Percentiles rank a stretch among this genome's conserved stretches.
phyloP scores from a whole-genome alignment of 2,888 invertebrate genomes.

The Elysia crispata region DNA sequence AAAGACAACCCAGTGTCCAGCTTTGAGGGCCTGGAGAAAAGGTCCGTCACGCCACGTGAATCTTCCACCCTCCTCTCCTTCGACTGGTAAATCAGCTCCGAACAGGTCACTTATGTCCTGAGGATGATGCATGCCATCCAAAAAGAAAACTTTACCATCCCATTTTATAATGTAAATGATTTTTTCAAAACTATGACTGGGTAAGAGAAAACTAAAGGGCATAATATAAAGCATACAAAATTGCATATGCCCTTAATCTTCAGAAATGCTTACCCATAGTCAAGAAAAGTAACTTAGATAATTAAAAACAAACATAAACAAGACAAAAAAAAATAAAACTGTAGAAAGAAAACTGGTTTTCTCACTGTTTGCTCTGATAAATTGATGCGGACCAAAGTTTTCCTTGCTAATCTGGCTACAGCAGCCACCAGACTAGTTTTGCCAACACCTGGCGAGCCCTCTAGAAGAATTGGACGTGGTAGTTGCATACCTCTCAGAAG shows the following conservation, averaged over 20 bases:
- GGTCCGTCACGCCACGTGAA: constrained; percentile 99
- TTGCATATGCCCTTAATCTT: too few species aligned
- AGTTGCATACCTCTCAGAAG: constrained; percentile 92
- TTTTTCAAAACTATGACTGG: too few species aligned
- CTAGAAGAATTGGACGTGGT: constrained; percentile 90
- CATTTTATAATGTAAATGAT: too few species aligned
- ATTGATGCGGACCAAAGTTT: constrained; percentile 93
- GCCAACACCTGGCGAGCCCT: constrained; percentile 97
- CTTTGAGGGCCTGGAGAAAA: constrained; percentile 92
- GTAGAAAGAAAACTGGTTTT: constrained; percentile 3
- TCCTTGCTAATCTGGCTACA: constrained; percentile 89
- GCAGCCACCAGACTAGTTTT: constrained; percentile 97
- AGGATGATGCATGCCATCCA: too few species aligned
- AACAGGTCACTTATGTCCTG: constrained; percentile 97
- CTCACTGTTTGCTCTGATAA: constrained; percentile 97
- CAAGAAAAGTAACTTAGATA: too few species aligned
- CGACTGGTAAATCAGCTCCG: constrained; percentile 96
- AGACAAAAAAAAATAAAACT: background rate
- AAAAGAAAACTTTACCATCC: too few species aligned
- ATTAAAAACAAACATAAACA: background rate
- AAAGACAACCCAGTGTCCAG: constrained; percentile 95
- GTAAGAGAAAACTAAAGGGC: too few species aligned
- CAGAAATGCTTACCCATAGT: too few species aligned
- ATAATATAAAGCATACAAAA: too few species aligned
- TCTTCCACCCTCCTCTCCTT: constrained; percentile 89